These are phyloP conservation scores for Caenorhabditis sp. DNA, from an alignment of 2,888 invertebrate genomes.

Conservation along the genomic window DNA sequence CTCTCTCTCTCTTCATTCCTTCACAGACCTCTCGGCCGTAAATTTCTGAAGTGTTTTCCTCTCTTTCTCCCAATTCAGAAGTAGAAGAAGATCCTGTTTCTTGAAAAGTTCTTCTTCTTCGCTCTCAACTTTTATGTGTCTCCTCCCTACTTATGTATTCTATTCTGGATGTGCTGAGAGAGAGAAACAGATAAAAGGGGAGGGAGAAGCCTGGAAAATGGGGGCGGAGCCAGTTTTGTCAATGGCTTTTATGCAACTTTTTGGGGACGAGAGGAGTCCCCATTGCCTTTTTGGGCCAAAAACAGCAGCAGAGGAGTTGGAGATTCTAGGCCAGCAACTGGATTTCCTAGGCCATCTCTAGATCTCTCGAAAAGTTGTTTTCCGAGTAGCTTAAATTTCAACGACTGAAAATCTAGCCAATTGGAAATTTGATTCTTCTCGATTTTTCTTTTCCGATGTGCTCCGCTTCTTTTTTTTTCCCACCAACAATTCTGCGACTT, in stretches of 20 bases:
- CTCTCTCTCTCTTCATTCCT: not conserved
- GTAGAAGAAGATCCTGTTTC: conserved; percentile 42
- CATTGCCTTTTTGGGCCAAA: not conserved
- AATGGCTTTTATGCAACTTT: conserved; percentile 5
- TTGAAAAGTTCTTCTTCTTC: conserved; percentile 44
- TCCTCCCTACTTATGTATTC: conserved; percentile 57
- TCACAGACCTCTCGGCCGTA: conserved; percentile 38
- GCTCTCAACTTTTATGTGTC: conserved; percentile 47
- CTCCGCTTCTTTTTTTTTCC: conserved; percentile 3
- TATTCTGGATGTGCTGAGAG: conserved; percentile 30
- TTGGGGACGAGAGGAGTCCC: not conserved
- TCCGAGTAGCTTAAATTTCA: too few species aligned
- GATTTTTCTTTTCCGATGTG: conserved; percentile 12
- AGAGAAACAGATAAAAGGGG: too few species aligned
- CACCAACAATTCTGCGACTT: not conserved
- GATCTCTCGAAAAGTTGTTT: too few species aligned
- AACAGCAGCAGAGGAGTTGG: too few species aligned
- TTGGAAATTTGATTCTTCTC: conserved; percentile 27
- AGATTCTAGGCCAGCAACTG: too few species aligned
- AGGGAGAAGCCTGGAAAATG: conserved; percentile 4
- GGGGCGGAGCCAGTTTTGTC: conserved; percentile 10
- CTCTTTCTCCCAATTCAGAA: conserved; percentile 20
- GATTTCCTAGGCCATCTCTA: too few species aligned
- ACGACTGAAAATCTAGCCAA: not conserved
- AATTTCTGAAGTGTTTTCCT: conserved; percentile 62